Base-by-base conservation (phyloP, 2,797 vertebrate species). In the Eidolon dupreanum region DNA sequence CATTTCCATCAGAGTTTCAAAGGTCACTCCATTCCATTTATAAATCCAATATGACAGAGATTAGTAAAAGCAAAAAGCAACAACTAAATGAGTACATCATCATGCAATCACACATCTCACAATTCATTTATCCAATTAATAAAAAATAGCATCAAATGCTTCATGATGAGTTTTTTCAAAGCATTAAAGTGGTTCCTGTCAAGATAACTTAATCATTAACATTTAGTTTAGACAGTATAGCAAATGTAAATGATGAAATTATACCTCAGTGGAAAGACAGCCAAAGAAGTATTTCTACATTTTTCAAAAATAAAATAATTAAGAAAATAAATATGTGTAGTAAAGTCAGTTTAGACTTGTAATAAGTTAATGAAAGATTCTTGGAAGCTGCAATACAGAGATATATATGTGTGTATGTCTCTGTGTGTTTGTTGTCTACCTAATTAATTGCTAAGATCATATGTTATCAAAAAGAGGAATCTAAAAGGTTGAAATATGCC, bases 11-110 rank as follows among this genome's bases (percentile, higher is more conserved):
- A 99, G 98, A 98, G 98, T 99, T 99, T 99, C 99, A 99, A 99
- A 99, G 99, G 99, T 99, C 99, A 99, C 98, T 99, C 99, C 98
- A 98, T 99, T 99, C 98, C 99, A 99, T 98, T 99, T 99, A 99
- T 99, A 99, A 99, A 99, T 99, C 98, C 99, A 99, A 99, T 99
- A 99, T 99, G 99, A 99, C 99, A 99, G 99, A 99, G 98, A 99
- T 99, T 99, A 99, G 99, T 99, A 99, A 99, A 99, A 99, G 96
- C 98, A 98, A 99, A 98, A 99, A 99, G 98, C 99, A 99, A 99
- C 99, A 99, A 98, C 98, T 98, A 98, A 99, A 99, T 98, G 98
- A 99, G 98, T 98, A 98, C 99, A 99, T 99, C 99, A 99, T 99
- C 99, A 98, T 98, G 98, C 98, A 99, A 99, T 99, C 99, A 99